Percentiles rank a stretch among this genome's conserved stretches.
These are phyloP conservation scores for Daktulosphaira vitifoliae DNA, from an alignment of 1,140 invertebrate genomes.

Conservation along the genomic window DNA sequence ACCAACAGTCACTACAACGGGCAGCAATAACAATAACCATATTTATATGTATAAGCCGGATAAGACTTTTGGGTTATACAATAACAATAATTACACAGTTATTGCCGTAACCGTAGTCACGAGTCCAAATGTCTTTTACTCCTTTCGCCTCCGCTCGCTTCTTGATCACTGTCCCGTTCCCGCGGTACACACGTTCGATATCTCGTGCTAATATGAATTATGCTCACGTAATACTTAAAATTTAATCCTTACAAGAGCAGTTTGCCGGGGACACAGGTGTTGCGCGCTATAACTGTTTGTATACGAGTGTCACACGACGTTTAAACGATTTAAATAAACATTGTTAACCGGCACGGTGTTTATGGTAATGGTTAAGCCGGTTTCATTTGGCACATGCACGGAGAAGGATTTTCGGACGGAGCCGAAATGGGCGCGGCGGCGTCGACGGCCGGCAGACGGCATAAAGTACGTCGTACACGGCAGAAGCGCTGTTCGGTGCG, in stretches of 20 bases:
- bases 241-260: not conserved
- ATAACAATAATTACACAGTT: slow-evolving; percentile 4
- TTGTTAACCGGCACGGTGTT: slow-evolving; percentile 20
- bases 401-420: slow-evolving; percentile 26
- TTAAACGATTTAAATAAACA: slow-evolving; percentile 2
- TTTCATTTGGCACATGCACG: not conserved
- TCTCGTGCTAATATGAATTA: slow-evolving; percentile 16
- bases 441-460: too few relatives aligned
- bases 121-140: not conserved
- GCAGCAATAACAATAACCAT: too few relatives aligned
- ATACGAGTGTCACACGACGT: not conserved
- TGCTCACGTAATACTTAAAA: slow-evolving; percentile 23
- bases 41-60: not conserved
- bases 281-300: not conserved
- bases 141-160: too few relatives aligned
- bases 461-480: not conserved
- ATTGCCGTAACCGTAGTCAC: not conserved
- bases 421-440: not conserved
- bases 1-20: too few relatives aligned
- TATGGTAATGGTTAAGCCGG: slow-evolving; percentile 31
- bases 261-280: not conserved
- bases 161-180: too few relatives aligned
- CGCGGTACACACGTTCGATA: not conserved
- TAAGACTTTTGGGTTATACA: not conserved
- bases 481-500: not conserved